Base-by-base conservation (phyloP, 2,797 vertebrate species). In the Xenentodon cancila region DNA sequence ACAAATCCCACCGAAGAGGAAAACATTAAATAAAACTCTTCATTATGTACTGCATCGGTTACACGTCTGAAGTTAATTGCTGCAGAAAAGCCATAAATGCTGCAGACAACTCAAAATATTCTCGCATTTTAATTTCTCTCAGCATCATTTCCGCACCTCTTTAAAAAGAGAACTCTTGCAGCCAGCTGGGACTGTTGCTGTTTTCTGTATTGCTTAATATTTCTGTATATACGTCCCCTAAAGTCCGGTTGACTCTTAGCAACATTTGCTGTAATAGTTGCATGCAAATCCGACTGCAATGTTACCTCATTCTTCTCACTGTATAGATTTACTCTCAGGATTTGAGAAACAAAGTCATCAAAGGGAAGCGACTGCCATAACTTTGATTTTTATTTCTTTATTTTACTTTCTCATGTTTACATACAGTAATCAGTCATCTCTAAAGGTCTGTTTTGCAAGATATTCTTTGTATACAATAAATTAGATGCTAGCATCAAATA, bases 281-380 rank as follows among this genome's bases (percentile, higher is more conserved):
- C 32, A 17, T 22, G 7, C 44, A 63, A 67, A 67, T 62, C 54
- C 58, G 40, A 30, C 21, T 68, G 43, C 49, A 51, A 55, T 59
- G 42, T 85, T 88, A 90, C 87, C 87, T 91, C 89, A 71, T 80
- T 67, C 77, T 64, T 88, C 77, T 83, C 73, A 82, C 53, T 46
- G 68, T 71, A 68, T 58, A 81, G 72, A 85, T 85, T 63, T 47
- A 84, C 81, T 85, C 92, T 94, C 91, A 93, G 92, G 91, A 91
- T 68, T 79, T 74, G 66, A 79, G 69, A 74, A 64, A 71, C 72
- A 53, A 71, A 85, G 54, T 81, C 69, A 75, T 73, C 46, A 57
- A 67, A 79, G 60, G 58, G 69, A 81, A 77, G 63, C 48, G 68
- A 83, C 82, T 86, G 81, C 67, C 75, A 70, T 84, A 15, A 40